phyloP scores from a whole-genome alignment of 2,888 invertebrate genomes.

The Lathronympha strigana region DNA sequence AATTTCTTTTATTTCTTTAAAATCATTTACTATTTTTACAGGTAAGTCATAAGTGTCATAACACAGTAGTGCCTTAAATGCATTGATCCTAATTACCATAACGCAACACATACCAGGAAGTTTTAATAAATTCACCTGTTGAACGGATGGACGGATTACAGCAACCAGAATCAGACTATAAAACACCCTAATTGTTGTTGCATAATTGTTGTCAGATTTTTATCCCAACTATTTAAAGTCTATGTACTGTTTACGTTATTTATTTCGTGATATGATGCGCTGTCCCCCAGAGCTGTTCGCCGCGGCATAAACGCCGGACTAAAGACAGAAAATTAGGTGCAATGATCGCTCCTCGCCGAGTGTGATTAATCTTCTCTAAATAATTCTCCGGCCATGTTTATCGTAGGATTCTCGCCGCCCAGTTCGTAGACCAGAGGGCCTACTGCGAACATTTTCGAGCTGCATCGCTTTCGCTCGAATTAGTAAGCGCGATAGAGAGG shows the following conservation, averaged over 20 bases:
- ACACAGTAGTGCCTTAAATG: no score
- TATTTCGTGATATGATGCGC: slow-evolving; percentile 27
- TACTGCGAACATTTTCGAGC: no score
- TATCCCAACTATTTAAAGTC: not conserved
- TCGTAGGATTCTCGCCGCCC: slow-evolving; percentile 5
- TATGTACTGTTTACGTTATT: slow-evolving; percentile 1
- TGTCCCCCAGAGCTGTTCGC: slow-evolving; percentile 38
- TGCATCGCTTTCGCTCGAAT: no score
- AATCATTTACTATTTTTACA: no score
- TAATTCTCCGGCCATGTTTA: slow-evolving; percentile 18
- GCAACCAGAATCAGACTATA: no score
- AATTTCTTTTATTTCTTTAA: no score
- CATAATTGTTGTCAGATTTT: not conserved
- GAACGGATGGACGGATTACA: no score
- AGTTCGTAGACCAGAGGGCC: slow-evolving; percentile 13
- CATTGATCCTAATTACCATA: no score
- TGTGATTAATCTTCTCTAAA: slow-evolving; percentile 32
- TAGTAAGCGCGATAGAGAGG: no score
- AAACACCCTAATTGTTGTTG: not conserved
- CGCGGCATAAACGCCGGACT: slow-evolving; percentile 33
- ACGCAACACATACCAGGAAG: no score
- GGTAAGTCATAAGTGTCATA: no score
- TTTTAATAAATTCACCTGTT: no score
- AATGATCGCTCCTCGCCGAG: slow-evolving; percentile 29
- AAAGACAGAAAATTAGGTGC: slow-evolving; percentile 37